Evolutionary conservation across 2,797 vertebrate species (phyloP), one percentile per base, ranked within the genome.

Genomic region (Parauchenoglanis punctatus): DNA sequence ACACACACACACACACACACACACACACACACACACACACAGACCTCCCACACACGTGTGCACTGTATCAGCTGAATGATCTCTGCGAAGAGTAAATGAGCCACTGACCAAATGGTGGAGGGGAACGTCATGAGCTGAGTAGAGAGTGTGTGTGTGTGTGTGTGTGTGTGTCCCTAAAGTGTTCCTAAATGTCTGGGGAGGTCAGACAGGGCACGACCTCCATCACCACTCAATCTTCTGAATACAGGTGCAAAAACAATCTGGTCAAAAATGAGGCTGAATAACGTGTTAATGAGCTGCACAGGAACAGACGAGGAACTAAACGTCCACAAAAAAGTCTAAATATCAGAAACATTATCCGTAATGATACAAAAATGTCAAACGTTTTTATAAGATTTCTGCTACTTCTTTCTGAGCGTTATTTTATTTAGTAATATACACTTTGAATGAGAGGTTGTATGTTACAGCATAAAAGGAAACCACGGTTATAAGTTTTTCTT

Each of bases 51-150:
- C 83, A 85, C 78, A 82, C 31, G 78, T 84, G 31, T 40, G 12
- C 67, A 46, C 65, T 46, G 75, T 88, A 89, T 91, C 85, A 89
- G 83, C 88, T 87, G 86, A 90, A 49, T 76, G 82, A 82, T 85
- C 73, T 67, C 40, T 2, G 28, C 25, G 61, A 65, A 58, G 78
- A 81, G n/a, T n/a, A 63, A 86, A n/a, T 35, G 68, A 90, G 23
- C 31, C 77, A 46, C 82, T 76, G 70, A 89, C 56, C 88, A 87
- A 88, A 85, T 76, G 83, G 73, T 73, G 76, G 83, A n/a, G 28
- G 40, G 61, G 63, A 87, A 81, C 81, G 18, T 54, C 58, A 67
- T 49, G 80, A 75, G n/a, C 54, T 8, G 44, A 61, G 58, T 31
- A 44, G 12, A 46, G 49, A 7, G 78, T 61, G 82, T 58, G 68